Evolutionary conservation across 1,140 invertebrate species (phyloP).

Genomic region (Scaptomyza graminum): DNA sequence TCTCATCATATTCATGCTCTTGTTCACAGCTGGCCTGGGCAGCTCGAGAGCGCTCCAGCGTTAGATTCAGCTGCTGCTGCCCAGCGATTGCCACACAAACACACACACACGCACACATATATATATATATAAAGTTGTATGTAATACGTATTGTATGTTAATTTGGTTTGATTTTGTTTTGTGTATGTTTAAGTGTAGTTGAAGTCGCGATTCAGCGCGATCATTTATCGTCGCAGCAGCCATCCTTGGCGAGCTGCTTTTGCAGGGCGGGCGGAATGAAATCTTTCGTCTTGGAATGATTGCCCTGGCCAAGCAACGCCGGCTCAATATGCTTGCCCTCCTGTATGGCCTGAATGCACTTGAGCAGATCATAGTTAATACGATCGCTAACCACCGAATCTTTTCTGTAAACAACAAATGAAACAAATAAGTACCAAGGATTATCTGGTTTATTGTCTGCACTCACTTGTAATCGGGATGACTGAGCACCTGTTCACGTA

Average conservation of each 20-base stretch:
- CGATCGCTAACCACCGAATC: conserved; percentile 95
- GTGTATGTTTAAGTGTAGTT: conserved; percentile 11
- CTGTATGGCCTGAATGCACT: conserved; percentile 90
- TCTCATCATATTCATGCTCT: not conserved
- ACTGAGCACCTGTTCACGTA: conserved; percentile 93
- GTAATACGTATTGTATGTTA: conserved; percentile 2
- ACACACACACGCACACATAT: conserved; percentile 1
- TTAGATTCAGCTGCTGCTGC: not conserved
- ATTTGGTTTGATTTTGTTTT: conserved; percentile 20
- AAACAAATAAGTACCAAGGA: not conserved
- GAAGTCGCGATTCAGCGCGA: conserved; percentile 48
- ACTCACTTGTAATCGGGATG: conserved; percentile 95
- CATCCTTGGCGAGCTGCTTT: conserved; percentile 78
- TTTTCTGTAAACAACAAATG: conserved; percentile 76
- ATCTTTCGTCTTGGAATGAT: conserved; percentile 91
- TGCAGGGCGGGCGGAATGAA: conserved; percentile 87
- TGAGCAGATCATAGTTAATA: conserved; percentile 97
- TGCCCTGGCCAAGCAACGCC: conserved; percentile 89
- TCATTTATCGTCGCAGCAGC: conserved; percentile 82
- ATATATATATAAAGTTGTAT: conserved; percentile 6
- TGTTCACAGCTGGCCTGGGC: not conserved
- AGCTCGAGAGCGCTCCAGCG: not conserved
- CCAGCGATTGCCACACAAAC: conserved; percentile 30
- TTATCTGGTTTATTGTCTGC: not conserved
- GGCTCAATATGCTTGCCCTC: conserved; percentile 89